Percentiles rank a stretch among this genome's conserved stretches.
Evolutionary conservation across 2,888 invertebrate species (phyloP).

Genomic region (Asteroscopus sphinx): DNA sequence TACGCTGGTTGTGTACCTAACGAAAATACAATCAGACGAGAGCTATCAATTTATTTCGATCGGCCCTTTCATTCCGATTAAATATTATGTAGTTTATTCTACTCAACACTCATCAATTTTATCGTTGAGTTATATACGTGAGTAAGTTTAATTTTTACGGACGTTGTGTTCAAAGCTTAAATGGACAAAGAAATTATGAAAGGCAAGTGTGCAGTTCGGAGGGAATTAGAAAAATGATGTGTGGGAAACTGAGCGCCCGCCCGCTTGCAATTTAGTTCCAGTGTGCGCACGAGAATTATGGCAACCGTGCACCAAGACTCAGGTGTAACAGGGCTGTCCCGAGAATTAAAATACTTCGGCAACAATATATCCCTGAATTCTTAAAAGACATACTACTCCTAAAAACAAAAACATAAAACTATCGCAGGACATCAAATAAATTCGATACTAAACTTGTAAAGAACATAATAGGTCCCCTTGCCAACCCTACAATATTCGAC

Average conservation of each 20-base stretch:
- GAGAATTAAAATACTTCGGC: constrained; percentile 1
- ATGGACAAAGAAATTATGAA: constrained; percentile 69
- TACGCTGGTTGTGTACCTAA: constrained; percentile 66
- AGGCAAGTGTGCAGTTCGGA: constrained; percentile 69
- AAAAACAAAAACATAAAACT: constrained; percentile 37
- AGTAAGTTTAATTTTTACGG: constrained; percentile 33
- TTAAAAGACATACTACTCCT: too few relatives aligned
- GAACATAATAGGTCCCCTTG: constrained; percentile 47
- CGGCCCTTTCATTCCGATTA: constrained; percentile 63
- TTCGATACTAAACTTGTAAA: constrained; percentile 40
- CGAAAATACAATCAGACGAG: constrained; percentile 69
- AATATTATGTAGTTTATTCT: constrained; percentile 65
- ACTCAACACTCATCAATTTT: constrained; percentile 58
- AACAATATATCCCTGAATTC: constrained; percentile 1
- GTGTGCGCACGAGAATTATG: constrained; percentile 83
- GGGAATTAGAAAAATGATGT: constrained; percentile 85
- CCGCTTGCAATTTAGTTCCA: constrained; percentile 80
- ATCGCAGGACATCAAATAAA: constrained; percentile 36
- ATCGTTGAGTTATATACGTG: constrained; percentile 45
- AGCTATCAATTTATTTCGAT: constrained; percentile 69
- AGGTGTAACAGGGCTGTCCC: constrained; percentile 72
- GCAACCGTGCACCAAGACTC: constrained; percentile 74
- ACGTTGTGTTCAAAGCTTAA: constrained; percentile 56
- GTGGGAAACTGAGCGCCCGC: constrained; percentile 80
- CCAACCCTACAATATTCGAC: constrained; percentile 57